Base-by-base conservation (phyloP, 2,797 vertebrate species). In the Malacoctenus gilli region DNA sequence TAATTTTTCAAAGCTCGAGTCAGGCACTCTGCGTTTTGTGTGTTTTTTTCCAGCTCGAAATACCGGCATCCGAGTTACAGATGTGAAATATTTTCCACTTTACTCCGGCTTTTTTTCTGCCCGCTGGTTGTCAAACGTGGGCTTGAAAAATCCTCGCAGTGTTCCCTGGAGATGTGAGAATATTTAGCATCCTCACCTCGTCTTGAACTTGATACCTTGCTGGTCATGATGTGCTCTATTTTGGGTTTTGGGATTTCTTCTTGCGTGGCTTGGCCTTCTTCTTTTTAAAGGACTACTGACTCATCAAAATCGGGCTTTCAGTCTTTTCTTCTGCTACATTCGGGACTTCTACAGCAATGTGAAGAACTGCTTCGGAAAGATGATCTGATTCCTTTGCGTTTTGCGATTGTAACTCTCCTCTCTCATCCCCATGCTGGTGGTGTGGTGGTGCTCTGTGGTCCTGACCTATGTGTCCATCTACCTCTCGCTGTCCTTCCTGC, bases 401-500 rank as follows among this genome's bases (percentile, higher is more conserved):
- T 10, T n/a, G n/a, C n/a, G n/a, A 23, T 23, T 53, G 15, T 41
- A 46, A 31, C 22, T 47, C 64, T 54, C 37, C 43, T 49, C 54
- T 69, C 79, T 65, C 43, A 21, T 36, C 55, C 63, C 44, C 60
- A 92, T 93, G 91, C 69, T 90, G 8, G 61, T 91, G 14, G 82
- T 91, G 67, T 91, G 87, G 85, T 90, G 89, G 72, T 97, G 95
- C 77, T 96, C 89, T 34, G 73, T 91, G 50, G 92, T 96, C 48
- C 91, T 97, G 43, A 86, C 89, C 51, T 97, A 96, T 36, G 91
- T 98, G 40, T 92, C 85, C 57, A 42, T 92, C 53, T 96, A 95
- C 82, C 85, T 94, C 44, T 92, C 93, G 1, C 92, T 95, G 62
- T 91, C 92, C 48, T 94, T 96, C 78, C 75, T 96, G 80, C 91